A percentile compares a stretch with the other conserved stretches of the same genome.
Evolutionary conservation across 1,140 invertebrate species (phyloP).

Genomic region (Himalopsyche phryganea): DNA sequence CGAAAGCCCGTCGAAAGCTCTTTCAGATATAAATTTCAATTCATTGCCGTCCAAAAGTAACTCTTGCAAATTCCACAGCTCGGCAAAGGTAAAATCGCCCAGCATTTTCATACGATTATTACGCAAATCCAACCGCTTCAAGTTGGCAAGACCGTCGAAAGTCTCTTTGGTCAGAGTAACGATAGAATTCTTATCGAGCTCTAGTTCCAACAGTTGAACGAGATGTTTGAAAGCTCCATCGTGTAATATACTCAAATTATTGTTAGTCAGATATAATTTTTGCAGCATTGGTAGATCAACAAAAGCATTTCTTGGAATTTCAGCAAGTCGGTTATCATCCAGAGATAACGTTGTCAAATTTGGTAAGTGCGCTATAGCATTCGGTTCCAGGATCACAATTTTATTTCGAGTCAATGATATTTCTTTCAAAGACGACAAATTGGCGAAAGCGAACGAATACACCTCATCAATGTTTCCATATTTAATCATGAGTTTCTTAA

Average conservation of each 20-base stretch:
- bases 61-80: constrained; percentile 66
- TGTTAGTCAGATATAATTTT: constrained; percentile 65
- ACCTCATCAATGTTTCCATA: constrained; percentile 67
- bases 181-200: constrained; percentile 68
- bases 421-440: constrained; percentile 62
- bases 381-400: constrained; percentile 59
- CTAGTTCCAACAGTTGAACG: constrained; percentile 61
- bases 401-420: constrained; percentile 66
- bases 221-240: constrained; percentile 69
- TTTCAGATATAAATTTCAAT: constrained; percentile 58
- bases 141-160: constrained; percentile 66
- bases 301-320: constrained; percentile 69
- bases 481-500: constrained; percentile 64
- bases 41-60: constrained; percentile 72
- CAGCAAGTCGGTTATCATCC: constrained; percentile 67
- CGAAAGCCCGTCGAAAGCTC: constrained; percentile 68
- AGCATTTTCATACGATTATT: constrained; percentile 67
- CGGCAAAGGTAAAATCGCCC: constrained; percentile 69
- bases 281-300: constrained; percentile 64
- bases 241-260: constrained; percentile 69
- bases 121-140: constrained; percentile 64
- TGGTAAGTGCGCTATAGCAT: constrained; percentile 66
- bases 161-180: constrained; percentile 64
- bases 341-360: constrained; percentile 62
- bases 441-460: constrained; percentile 65